Evolutionary conservation across 2,888 invertebrate species (phyloP).

Genomic region (Sycophila texana): DNA sequence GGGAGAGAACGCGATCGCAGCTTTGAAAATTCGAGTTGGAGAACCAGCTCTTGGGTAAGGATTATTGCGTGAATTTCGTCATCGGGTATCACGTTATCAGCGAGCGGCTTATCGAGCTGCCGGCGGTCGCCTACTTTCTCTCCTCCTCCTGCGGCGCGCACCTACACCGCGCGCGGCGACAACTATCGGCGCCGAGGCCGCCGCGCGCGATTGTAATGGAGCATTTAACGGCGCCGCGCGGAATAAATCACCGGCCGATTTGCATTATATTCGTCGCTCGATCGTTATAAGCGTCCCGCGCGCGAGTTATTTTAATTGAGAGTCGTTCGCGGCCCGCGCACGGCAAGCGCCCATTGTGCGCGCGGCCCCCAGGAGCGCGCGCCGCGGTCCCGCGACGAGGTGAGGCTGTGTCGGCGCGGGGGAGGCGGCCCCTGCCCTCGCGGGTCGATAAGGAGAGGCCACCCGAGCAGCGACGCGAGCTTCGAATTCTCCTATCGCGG

Average conservation of each 20-base stretch:
- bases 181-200: background rate
- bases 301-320: too few relatives aligned
- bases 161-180: background rate
- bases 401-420: background rate
- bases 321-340: too few relatives aligned
- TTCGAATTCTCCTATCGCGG: background rate
- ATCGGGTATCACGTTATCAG: constrained; percentile 47
- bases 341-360: too few relatives aligned
- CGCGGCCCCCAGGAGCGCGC: too few relatives aligned
- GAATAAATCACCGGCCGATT: background rate
- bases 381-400: too few relatives aligned
- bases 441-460: constrained; percentile 2
- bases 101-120: constrained; percentile 44
- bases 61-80: constrained; percentile 50
- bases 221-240: background rate
- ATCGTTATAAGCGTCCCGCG: too few relatives aligned
- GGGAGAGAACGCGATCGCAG: background rate
- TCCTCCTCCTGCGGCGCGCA: background rate
- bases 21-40: constrained; percentile 53
- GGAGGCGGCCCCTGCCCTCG: background rate
- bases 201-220: background rate
- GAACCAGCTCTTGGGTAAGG: constrained; percentile 46
- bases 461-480: background rate
- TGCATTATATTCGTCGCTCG: background rate
- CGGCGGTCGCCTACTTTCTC: constrained; percentile 44